These are phyloP conservation scores for Sceloporus undulatus DNA, from an alignment of 2,113 vertebrate genomes.

Conservation along the genomic window DNA sequence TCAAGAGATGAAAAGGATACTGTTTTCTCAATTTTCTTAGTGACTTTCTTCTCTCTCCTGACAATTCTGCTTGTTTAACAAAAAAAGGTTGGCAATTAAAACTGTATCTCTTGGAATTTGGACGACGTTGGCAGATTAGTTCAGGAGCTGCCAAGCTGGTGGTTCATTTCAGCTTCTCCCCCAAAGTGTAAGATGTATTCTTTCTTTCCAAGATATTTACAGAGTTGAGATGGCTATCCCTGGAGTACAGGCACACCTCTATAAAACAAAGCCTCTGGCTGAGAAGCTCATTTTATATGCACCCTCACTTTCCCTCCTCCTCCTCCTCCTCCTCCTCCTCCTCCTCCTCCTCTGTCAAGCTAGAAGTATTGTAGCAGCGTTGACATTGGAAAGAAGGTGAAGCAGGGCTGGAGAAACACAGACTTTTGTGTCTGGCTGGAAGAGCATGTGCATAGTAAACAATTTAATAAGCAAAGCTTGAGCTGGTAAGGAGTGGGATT, in stretches of 20 bases:
- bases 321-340: too few species aligned
- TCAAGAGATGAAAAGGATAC: not conserved
- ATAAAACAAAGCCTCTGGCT: too few species aligned
- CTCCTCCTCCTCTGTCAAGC: not conserved
- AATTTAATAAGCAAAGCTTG: too few species aligned
- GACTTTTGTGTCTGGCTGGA: too few species aligned
- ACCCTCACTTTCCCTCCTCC: not conserved
- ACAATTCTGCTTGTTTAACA: not conserved
- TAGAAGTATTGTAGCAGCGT: not conserved
- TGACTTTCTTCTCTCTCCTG: not conserved
- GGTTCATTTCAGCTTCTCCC: not conserved
- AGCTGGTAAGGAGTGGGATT: too few species aligned
- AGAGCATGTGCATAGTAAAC: too few species aligned
- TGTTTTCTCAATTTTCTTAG: conserved; percentile 6
- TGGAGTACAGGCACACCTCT: not conserved
- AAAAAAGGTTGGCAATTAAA: not conserved
- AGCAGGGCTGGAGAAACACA: too few species aligned
- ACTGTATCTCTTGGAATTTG: not conserved
- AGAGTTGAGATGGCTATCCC: not conserved
- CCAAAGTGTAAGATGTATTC: not conserved
- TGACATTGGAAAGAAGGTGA: not conserved
- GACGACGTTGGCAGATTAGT: not conserved
- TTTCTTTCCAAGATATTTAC: not conserved
- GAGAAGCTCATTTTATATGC: too few species aligned
- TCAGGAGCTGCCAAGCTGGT: not conserved